Base-by-base conservation (phyloP, 2,888 invertebrate species). In the Autographa pulchrina region DNA sequence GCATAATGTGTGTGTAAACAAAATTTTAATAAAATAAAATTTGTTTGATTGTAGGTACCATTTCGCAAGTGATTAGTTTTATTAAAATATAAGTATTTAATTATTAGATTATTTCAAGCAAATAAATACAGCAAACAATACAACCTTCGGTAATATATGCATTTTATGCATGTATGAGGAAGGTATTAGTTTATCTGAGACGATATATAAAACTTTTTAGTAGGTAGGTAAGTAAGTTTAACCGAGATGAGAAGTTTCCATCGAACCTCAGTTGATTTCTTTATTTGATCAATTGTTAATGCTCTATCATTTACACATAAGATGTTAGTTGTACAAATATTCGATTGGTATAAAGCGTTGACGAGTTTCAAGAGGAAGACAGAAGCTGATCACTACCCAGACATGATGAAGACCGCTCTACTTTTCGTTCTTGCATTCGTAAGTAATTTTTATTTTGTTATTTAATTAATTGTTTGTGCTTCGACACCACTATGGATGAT, bases 391-490 rank as follows among this genome's bases (percentile, higher is more conserved):
- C 48, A 64, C 62, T 65, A 65, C 35, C 81, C 60, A 35, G 41
- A 32, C 80, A 81, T 62, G 54, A 86, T 86, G 86, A 82, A 78
- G 75, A 41, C 65, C 31, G 52, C 60, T 69, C 11, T 38, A 38
- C 38, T 32, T 77, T 54, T 73, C 54, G 31, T 74, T n/a, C 13
- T 74, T 48, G 76, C 66, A 59, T 66, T 78, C 63, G 84, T 84
- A 60, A 84, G 84, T 84, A 69, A 25, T 48, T 11, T 9, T 35
- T 16, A 9, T 43, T 54, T 52, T 72, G 14, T 35, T 14, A 25
- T 31, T 41, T 20, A 16, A 14, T 16, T 43, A 41, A 41, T 41
- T 13, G 41, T 41, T 11, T 41, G 13, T 41, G 13, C 13, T 13
- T 1, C 41, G 11, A 3, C 41, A 13, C 13, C 3, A 13, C 41